Percentiles rank a stretch among this genome's conserved stretches.
Conservation (phyloP, 1,140 invertebrate genomes). For the Patella vulgata region DNA sequence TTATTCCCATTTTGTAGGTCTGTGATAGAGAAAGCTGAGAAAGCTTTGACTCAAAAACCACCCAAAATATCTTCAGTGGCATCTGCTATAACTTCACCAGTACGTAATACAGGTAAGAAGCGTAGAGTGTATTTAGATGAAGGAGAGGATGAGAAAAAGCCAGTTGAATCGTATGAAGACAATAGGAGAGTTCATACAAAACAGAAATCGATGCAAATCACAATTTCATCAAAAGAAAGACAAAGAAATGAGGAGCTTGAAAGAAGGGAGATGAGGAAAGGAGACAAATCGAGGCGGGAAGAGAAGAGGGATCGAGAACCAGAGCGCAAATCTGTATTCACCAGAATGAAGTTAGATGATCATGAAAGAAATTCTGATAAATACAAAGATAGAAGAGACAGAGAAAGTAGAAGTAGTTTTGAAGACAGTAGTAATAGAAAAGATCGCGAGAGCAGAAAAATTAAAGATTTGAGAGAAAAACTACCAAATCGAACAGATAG, state of each 20-base stretch:
- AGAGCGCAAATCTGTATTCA: conserved; percentile 4
- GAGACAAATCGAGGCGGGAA: conserved; percentile 10
- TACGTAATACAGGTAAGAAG: conserved; percentile 3
- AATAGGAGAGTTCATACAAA: conserved; percentile 33
- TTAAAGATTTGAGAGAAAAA: neutral
- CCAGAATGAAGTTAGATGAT: neutral
- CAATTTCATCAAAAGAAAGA: conserved; percentile 22
- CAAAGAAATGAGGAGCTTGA: neutral
- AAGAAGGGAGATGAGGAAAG: neutral
- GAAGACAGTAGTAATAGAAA: conserved; percentile 10
- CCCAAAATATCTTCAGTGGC: conserved; percentile 32
- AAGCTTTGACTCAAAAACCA: conserved; percentile 49
- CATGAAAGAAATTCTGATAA: conserved; percentile 4
- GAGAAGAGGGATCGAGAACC: conserved; percentile 17
- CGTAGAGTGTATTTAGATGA: conserved; percentile 37
- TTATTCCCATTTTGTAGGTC: too few relatives aligned
- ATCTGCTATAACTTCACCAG: conserved; percentile 22
- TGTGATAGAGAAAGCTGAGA: conserved; percentile 55
- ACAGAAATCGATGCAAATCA: conserved; percentile 41
- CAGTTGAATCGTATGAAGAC: conserved; percentile 23
- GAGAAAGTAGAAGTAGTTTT: conserved; percentile 4
- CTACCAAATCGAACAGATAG: neutral
- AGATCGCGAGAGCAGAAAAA: neutral
- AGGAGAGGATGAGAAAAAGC: conserved; percentile 19
- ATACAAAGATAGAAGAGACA: conserved; percentile 8